These are phyloP conservation scores for Parus major DNA, from an alignment of 2,113 vertebrate genomes.

Conservation along the genomic window DNA sequence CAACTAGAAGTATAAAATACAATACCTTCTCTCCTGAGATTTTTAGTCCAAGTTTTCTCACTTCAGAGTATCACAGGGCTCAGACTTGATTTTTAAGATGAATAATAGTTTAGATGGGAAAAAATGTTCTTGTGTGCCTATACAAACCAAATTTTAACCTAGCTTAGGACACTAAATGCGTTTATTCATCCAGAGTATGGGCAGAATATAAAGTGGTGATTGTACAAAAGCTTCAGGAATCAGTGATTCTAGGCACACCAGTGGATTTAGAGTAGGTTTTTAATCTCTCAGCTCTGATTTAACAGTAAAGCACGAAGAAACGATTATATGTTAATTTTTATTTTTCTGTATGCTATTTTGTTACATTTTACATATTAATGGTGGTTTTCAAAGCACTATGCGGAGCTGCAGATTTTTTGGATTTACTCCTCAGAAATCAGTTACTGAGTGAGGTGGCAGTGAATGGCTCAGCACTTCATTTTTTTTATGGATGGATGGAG, in stretches of 20 bases:
- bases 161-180: background rate
- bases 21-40: background rate
- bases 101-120: slow-evolving; percentile 9
- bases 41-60: background rate
- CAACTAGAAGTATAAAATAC: background rate
- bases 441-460: background rate
- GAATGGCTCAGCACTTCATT: background rate
- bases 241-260: background rate
- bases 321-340: background rate
- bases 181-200: background rate
- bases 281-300: background rate
- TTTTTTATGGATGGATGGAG: background rate
- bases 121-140: background rate
- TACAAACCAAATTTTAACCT: background rate
- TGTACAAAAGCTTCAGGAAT: background rate
- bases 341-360: background rate
- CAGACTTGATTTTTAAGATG: background rate
- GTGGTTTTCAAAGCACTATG: background rate
- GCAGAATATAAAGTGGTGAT: slow-evolving; percentile 20
- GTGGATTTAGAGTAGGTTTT: background rate
- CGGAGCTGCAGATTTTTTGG: background rate
- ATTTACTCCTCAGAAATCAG: background rate
- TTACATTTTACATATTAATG: background rate
- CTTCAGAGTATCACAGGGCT: background rate
- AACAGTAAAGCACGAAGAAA: background rate